A percentile compares a stretch with the other conserved stretches of the same genome.
phyloP scores from a whole-genome alignment of 2,113 vertebrate genomes.

The Salminus brasiliensis region DNA sequence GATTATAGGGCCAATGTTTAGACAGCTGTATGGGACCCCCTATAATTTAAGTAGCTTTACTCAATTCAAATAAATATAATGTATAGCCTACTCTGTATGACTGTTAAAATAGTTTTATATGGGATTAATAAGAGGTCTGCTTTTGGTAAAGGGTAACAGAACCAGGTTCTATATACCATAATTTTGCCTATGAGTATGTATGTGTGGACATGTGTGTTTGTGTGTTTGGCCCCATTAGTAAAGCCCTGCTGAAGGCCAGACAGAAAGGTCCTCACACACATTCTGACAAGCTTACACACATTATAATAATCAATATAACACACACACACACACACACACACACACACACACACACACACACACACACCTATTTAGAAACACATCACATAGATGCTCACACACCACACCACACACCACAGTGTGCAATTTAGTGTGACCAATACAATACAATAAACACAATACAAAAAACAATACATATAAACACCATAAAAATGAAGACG shows the following conservation, averaged over 20 bases:
- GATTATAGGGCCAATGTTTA: too few relatives aligned
- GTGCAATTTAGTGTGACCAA: neutral
- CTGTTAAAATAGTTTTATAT: too few relatives aligned
- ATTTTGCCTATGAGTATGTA: conserved; percentile 16
- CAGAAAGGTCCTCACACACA: neutral
- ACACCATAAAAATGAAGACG: neutral
- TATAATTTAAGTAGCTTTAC: too few relatives aligned
- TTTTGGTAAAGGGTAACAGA: too few relatives aligned
- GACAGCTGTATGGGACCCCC: too few relatives aligned
- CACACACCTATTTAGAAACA: neutral
- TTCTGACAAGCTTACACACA: conserved; percentile 1
- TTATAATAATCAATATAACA: conserved; percentile 16
- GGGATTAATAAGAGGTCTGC: too few relatives aligned
- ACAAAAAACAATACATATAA: neutral
- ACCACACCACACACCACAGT: too few relatives aligned
- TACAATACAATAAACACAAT: conserved; percentile 9
- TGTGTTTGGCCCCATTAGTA: conserved; percentile 14
- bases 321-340: conserved; percentile 9
- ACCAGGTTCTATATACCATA: too few relatives aligned
- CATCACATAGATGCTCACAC: neutral
- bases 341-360: neutral
- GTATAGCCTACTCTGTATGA: too few relatives aligned
- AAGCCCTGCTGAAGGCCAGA: conserved; percentile 3
- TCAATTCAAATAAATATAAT: too few relatives aligned
- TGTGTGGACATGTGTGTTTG: conserved; percentile 6